Base-by-base conservation (phyloP, 2,113 vertebrate genomes). In the Corythornis vintsioides region DNA sequence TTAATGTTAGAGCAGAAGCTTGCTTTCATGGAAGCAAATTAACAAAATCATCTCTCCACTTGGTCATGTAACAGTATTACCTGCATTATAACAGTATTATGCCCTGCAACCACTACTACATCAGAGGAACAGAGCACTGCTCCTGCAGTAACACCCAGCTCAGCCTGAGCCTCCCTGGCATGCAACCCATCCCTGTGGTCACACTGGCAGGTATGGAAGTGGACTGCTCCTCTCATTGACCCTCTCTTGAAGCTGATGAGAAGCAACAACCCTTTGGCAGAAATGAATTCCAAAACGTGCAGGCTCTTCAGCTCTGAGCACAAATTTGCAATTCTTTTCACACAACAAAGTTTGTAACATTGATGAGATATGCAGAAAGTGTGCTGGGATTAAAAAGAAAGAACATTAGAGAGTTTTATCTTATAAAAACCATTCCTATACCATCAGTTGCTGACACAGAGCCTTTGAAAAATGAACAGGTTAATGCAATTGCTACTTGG, bases 381-480 rank as follows among this genome's bases (percentile, higher is more conserved):
- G 25, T 67, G 67, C 53, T 83, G 64, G 93, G 43, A 93, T 55
- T 63, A 52, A 43, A 92, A 86, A 35, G 22, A 76, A 88, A 83
- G 21, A 86, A 52, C 66, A 79, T 88, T 83, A 92, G 50, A 86
- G 45, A 64, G 45, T 48, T 81, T 88, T 91, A 96, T 28, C 64
- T 97, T 89, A 78, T 42, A 82, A 13, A 48, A 63, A 71, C 7
- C 26, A 24, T 89, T 94, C 29, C 40, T 91, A 40, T 31, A 77
- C 13, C 45, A 88, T 92, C 79, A 95, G 25, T 81, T 93, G 56
- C 57, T 96, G 92, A 86, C 53, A 84, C 17, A 72, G 2, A 95
- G 52, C 60, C 61, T 88, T 94, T 77, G 45, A 96, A 96, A 97
- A 94, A 96, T n/a, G 94, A 91, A 94, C n/a, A 86, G 52, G 95